Percentiles rank a stretch among this genome's conserved stretches.
phyloP scores from a whole-genome alignment of 2,797 vertebrate genomes.

The Pseudomugil tenellus region DNA sequence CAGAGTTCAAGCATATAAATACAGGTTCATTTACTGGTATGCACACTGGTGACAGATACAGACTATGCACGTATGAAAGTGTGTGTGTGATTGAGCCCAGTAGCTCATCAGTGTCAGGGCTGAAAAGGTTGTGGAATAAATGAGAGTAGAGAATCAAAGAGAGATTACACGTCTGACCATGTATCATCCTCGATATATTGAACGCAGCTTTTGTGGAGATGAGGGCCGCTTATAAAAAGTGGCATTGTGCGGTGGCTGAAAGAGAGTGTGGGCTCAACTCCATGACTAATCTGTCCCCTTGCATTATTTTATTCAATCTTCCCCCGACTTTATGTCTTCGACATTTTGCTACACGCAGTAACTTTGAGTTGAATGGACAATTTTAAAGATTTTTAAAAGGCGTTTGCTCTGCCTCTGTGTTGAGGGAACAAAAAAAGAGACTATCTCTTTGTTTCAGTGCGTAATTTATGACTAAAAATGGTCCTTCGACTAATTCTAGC shows the following conservation, averaged over 20 bases:
- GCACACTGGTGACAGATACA: constrained; percentile 34
- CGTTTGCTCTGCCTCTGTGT: constrained; percentile 91
- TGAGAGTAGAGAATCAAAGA: constrained; percentile 97
- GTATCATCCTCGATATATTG: constrained; percentile 99
- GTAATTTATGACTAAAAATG: constrained; percentile 89
- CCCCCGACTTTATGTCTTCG: constrained; percentile 99
- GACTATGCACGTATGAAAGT: constrained; percentile 26
- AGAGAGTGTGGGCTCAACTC: constrained; percentile 98
- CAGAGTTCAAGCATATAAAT: constrained; percentile 39
- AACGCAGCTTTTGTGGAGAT: constrained; percentile 98
- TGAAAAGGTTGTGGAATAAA: constrained; percentile 98
- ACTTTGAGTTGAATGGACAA: constrained; percentile 99
- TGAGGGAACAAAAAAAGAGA: constrained; percentile 86
- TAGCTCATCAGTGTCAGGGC: constrained; percentile 97
- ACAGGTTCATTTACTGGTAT: constrained; percentile 41
- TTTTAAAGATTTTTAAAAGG: constrained; percentile 99
- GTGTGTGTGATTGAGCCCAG: constrained; percentile 82
- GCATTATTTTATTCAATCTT: constrained; percentile 99
- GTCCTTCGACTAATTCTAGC: constrained; percentile 84
- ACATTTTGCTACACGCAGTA: constrained; percentile 99
- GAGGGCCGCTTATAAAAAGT: constrained; percentile 97
- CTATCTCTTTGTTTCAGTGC: constrained; percentile 99
- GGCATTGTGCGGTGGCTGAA: constrained; percentile 95
- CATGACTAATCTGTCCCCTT: constrained; percentile 99
- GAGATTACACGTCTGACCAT: constrained; percentile 99